These are phyloP conservation scores for Psittacula derbiana DNA, from an alignment of 2,797 vertebrate species.

Conservation along the genomic window DNA sequence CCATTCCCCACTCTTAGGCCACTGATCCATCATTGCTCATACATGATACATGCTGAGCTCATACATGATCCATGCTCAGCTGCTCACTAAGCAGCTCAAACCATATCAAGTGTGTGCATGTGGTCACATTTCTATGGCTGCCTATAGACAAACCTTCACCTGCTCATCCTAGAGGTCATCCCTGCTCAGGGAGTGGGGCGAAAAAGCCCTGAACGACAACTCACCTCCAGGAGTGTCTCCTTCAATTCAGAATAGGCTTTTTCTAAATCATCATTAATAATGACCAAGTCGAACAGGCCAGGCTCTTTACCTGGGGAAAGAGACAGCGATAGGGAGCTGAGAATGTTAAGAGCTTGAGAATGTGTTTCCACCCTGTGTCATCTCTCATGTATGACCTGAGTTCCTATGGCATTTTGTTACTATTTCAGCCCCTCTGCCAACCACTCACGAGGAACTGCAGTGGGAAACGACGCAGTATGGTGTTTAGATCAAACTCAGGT, in stretches of 20 bases:
- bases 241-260: constrained; percentile 83
- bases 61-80: rapidly evolving
- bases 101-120: not conserved
- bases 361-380: not conserved
- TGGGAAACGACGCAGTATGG: rapidly evolving
- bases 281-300: constrained; percentile 86
- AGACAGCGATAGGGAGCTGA: not conserved
- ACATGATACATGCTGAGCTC: rapidly evolving
- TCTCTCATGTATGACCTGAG: rapidly evolving
- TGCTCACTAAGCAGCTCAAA: not conserved
- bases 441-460: not conserved
- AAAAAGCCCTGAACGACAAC: not conserved
- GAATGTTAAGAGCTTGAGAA: not conserved
- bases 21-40: not conserved
- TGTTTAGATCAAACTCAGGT: not conserved
- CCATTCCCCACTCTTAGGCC: not conserved
- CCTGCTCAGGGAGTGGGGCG: rapidly evolving
- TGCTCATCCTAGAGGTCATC: no score
- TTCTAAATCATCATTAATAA: constrained; percentile 90
- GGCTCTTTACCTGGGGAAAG: constrained; percentile 84
- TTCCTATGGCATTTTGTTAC: not conserved
- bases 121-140: not conserved
- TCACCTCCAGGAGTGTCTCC: constrained; percentile 84
- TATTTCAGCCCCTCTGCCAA: not conserved
- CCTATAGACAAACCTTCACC: not conserved